Evolutionary conservation across 1,140 invertebrate genomes (phyloP).

Genomic region (Trinorchestia longiramus): DNA sequence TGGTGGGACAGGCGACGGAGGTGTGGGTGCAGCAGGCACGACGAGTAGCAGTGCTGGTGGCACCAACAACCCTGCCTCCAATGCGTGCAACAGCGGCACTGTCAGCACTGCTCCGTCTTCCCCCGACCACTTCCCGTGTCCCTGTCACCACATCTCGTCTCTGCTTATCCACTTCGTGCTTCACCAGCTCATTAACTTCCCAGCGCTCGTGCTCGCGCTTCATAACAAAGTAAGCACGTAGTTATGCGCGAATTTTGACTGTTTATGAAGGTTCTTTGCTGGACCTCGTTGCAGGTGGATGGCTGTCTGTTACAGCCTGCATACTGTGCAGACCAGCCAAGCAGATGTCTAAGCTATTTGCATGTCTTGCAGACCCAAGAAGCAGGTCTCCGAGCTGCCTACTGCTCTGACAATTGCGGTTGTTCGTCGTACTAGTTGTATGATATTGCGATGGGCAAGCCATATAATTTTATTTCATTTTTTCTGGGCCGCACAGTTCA

Average conservation of each 20-base stretch:
- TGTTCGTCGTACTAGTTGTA: no score
- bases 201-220: slow-evolving; percentile 89
- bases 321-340: no score
- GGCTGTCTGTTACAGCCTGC: no score
- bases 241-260: neutral
- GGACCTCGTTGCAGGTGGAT: no score
- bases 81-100: slow-evolving; percentile 86
- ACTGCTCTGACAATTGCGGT: no score
- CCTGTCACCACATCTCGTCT: slow-evolving; percentile 82
- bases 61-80: slow-evolving; percentile 72
- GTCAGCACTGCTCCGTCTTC: slow-evolving; percentile 24
- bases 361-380: no score
- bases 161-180: slow-evolving; percentile 96
- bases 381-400: no score
- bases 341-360: no score
- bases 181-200: slow-evolving; percentile 93
- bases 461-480: no score
- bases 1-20: slow-evolving; percentile 68
- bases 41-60: slow-evolving; percentile 72
- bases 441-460: no score
- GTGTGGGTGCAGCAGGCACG: slow-evolving; percentile 70
- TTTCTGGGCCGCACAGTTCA: no score
- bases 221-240: slow-evolving; percentile 80
- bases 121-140: slow-evolving; percentile 61
- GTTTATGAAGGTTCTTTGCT: neutral